Base-by-base conservation (phyloP, 2,113 vertebrate species). In the Gyps fulvus region DNA sequence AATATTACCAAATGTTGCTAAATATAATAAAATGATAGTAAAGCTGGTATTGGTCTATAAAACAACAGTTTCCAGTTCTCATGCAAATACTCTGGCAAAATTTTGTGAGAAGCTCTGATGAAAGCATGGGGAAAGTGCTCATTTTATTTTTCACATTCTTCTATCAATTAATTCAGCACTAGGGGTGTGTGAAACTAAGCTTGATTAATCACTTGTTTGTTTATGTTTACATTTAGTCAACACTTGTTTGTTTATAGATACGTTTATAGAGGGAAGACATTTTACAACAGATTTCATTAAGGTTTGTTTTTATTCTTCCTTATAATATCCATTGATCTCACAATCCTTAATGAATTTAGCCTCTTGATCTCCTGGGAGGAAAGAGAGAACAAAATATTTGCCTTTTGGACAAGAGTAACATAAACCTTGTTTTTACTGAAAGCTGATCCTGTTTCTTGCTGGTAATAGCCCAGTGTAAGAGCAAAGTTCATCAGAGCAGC, bases 351-450 rank as follows among this genome's bases (percentile, higher is more conserved):
- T 91, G 47, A 83, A 82, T 80, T 91, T 80, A 70, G 32, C 71
- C 45, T 83, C 45, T 58, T 34, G 3, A 42, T 69, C 95, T 88
- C 93, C 67, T 40, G 92, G 72, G 90, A 90, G 73, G 73, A 86
- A 93, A 38, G 83, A 66, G 77, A 92, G 83, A 84, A 73, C 17
- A 76, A 89, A 92, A 91, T 73, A 63, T 92, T 96, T 91, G 80
- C 72, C 43, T 90, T 90, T 76, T 58, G 78, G 70, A 92, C 27
- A 8, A 52, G 62, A 49, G 49, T 57, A 85, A 57, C 42, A 20
- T 42, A 78, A 73, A 70, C 78, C 82, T 89, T 86, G 62, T 73
- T 94, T 95, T 62, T 52, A 9, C 38, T 91, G 93, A 23, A 65
- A 80, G 81, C 78, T 11, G 71, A 70, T 81, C 50, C 59, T 4